Base-by-base conservation (phyloP, 2,797 vertebrate genomes). In the Sciurus vulgaris region DNA sequence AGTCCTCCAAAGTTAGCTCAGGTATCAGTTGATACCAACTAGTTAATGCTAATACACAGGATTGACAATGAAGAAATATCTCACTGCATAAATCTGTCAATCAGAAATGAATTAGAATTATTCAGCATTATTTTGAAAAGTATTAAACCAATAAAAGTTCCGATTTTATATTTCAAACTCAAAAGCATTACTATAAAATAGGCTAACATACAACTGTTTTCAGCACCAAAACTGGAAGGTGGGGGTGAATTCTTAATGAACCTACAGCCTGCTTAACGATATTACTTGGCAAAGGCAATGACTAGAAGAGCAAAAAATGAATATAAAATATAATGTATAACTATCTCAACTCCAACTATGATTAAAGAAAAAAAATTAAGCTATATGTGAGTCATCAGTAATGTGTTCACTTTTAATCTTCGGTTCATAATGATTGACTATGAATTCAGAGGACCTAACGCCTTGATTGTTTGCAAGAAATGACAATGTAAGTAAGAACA, bases 41-140 rank as follows among this genome's bases (percentile, higher is more conserved):
- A 82, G 44, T 4, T 81, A 86, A 96, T n/a, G 85, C 6, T 74
- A 35, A 93, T 22, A 77, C 54, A 59, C 54, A 89, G 69, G 96
- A 91, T 82, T 93, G 49, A 96, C 94, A 96, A 93, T 38, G 28
- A 28, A 83, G 17, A 90, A 73, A 13, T 72, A 89, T 91, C 54
- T 91, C 93, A 85, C 1, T 78, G 30, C 41, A 93, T 56, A 28
- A 67, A 89, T 89, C 79, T 87, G 81, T 49, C 94, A 90, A 44
- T 82, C 89, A 91, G 22, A 93, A 95, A 70, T 79, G 7, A 96
- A 5, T 28, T 47, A 72, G 44, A 26, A 91, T 65, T 9, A 56
- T 10, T 51, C 47, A 83, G 28, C 67, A 82, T 77, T 81, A 84
- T 35, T 74, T 41, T 72, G 47, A 78, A 89, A 73, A 81, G 28